These are phyloP conservation scores for Agrenia bidenticulata DNA, from an alignment of 2,888 invertebrate genomes.

Conservation along the genomic window DNA sequence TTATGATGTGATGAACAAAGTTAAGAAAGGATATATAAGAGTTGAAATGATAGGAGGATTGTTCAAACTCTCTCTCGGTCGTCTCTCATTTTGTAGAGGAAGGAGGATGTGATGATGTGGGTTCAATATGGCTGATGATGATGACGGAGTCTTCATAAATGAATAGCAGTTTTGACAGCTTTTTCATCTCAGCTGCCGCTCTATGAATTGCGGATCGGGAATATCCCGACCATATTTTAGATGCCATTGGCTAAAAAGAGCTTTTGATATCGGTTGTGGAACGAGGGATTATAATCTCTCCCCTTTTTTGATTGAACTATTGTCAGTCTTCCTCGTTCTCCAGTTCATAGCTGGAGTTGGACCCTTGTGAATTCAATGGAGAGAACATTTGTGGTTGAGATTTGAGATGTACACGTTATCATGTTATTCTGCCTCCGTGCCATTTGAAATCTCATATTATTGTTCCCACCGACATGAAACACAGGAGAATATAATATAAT, in stretches of 20 bases:
- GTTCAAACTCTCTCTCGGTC: background rate
- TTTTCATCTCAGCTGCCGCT: conserved; percentile 47
- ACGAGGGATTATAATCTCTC: conserved; percentile 38
- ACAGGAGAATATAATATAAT: no score
- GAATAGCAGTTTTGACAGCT: conserved; percentile 52
- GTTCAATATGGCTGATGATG: conserved; percentile 24
- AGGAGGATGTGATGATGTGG: background rate
- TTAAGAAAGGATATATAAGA: background rate
- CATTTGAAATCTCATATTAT: no score
- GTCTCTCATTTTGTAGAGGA: background rate
- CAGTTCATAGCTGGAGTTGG: conserved; percentile 11
- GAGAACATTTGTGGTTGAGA: conserved; percentile 49
- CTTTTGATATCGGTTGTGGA: conserved; percentile 35
- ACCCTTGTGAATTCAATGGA: conserved; percentile 49
- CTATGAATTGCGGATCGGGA: conserved; percentile 9
- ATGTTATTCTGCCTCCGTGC: no score
- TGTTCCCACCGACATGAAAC: no score
- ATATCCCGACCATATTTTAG: conserved; percentile 41
- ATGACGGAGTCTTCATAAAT: conserved; percentile 36
- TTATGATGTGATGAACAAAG: background rate
- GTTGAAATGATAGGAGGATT: background rate
- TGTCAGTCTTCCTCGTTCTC: background rate
- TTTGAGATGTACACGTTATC: background rate
- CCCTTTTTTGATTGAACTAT: conserved; percentile 43
- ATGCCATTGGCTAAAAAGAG: conserved; percentile 47